These are phyloP conservation scores for Allobates femoralis DNA, from an alignment of 2,797 vertebrate genomes.

Conservation along the genomic window DNA sequence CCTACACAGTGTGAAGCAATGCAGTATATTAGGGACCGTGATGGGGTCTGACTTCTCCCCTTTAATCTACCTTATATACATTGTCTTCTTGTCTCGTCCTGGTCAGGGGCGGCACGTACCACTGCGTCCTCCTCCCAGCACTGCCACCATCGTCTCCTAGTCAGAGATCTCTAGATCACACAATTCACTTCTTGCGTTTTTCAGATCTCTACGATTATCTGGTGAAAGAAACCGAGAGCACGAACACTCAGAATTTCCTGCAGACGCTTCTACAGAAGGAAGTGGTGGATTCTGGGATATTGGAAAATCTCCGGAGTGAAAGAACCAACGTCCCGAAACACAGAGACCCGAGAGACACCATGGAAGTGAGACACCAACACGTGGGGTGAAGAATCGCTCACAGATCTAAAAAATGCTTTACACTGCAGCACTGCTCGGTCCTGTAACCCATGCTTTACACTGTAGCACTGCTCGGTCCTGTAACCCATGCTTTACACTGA, in stretches of 20 bases:
- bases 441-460: no score
- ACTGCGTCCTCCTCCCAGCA: no score
- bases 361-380: slow-evolving; percentile 91
- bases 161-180: background rate
- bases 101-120: no score
- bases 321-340: slow-evolving; percentile 71
- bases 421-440: no score
- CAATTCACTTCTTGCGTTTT: slow-evolving; percentile 36
- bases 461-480: no score
- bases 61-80: no score
- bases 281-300: slow-evolving; percentile 74
- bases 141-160: no score
- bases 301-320: slow-evolving; percentile 78
- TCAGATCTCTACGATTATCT: slow-evolving; percentile 86
- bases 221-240: slow-evolving; percentile 83
- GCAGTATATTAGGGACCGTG: no score
- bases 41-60: no score
- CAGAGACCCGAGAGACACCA: slow-evolving; percentile 82
- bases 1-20: no score
- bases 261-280: slow-evolving; percentile 87
- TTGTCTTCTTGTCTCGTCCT: no score
- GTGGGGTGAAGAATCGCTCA: slow-evolving; percentile 66
- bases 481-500: no score
- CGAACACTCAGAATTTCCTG: slow-evolving; percentile 79
- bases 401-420: background rate